Conservation (phyloP, 2,888 invertebrate genomes). For the Platycnemis pennipes region DNA sequence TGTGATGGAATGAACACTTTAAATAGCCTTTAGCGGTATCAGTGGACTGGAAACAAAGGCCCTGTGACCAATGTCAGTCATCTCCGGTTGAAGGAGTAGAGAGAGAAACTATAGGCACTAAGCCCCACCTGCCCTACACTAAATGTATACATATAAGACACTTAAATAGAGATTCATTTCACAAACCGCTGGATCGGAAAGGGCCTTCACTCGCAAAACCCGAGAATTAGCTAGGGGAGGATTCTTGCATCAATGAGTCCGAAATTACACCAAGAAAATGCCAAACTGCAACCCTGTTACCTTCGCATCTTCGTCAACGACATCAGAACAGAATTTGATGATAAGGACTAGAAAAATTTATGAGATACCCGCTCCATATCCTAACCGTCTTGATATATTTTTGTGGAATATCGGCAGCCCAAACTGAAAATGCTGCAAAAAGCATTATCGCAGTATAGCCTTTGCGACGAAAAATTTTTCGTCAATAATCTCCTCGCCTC, state of each 20-base stretch:
- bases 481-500: no score
- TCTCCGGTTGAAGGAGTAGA: background rate
- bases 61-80: background rate
- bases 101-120: background rate
- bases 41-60: background rate
- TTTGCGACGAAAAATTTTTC: no score
- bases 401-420: no score
- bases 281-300: no score
- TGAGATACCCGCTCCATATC: no score
- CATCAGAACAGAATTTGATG: no score
- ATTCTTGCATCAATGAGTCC: background rate
- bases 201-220: background rate
- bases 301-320: no score
- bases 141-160: background rate
- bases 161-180: background rate
- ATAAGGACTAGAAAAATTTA: no score
- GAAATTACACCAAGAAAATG: no score
- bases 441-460: no score
- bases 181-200: background rate
- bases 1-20: background rate
- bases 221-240: background rate
- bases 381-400: no score
- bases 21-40: background rate
- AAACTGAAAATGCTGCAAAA: no score
- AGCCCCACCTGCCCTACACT: conserved; percentile 4